phyloP scores from a whole-genome alignment of 1,140 invertebrate genomes.

The Lepidurus packardi region DNA sequence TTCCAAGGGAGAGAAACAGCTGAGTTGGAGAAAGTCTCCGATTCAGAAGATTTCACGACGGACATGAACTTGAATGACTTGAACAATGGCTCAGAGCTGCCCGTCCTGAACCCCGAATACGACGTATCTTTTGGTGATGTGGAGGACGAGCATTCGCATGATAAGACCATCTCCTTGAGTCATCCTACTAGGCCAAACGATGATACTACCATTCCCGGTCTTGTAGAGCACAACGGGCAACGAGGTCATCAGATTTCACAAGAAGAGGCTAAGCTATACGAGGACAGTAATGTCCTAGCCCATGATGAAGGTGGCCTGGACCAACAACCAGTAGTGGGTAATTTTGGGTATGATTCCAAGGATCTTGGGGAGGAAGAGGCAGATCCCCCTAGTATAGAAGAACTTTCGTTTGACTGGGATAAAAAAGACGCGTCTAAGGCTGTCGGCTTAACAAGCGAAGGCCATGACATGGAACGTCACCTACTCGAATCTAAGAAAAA shows the following conservation, averaged over 20 bases:
- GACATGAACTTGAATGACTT: slow-evolving; percentile 9
- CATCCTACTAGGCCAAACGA: neutral
- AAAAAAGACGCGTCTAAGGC: neutral
- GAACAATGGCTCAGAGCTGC: neutral
- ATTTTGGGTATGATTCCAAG: neutral
- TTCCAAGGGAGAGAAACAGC: neutral
- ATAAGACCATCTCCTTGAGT: neutral
- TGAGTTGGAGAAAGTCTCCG: neutral
- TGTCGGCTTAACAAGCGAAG: neutral
- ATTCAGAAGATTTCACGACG: slow-evolving; percentile 10
- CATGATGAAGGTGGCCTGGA: neutral
- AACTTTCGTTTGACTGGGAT: neutral
- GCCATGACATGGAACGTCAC: slow-evolving; percentile 1
- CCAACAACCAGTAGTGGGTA: neutral
- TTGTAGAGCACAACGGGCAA: neutral
- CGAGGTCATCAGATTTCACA: slow-evolving; percentile 10
- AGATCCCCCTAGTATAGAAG: neutral
- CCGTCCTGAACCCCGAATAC: neutral
- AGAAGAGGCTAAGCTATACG: neutral
- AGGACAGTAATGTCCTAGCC: slow-evolving; percentile 1
- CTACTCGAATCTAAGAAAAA: neutral
- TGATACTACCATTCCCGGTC: neutral
- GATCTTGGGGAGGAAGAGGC: neutral
- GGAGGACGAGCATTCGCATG: slow-evolving; percentile 17
- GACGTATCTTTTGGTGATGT: slow-evolving; percentile 15